Percentiles rank a stretch among this genome's conserved stretches.
Evolutionary conservation across 2,113 vertebrate species (phyloP).

Genomic region (Vicugna pacos): DNA sequence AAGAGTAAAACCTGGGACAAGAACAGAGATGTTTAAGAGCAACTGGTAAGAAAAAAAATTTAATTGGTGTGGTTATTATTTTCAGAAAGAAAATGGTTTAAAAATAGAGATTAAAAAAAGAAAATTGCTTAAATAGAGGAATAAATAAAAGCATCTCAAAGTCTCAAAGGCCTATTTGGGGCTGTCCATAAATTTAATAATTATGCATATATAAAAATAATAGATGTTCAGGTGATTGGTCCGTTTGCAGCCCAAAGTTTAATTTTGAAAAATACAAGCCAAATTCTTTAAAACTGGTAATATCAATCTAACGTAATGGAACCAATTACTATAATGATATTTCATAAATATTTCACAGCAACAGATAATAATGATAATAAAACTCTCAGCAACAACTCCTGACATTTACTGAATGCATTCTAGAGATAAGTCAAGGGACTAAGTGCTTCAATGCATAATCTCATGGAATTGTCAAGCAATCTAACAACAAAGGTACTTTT

Average conservation of each 20-base stretch:
- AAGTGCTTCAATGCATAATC: background rate
- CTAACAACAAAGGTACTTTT: background rate
- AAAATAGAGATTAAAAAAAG: background rate
- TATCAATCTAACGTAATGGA: background rate
- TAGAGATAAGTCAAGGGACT: background rate
- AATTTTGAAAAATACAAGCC: constrained; percentile 29
- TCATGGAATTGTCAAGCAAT: background rate
- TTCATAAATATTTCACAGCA: constrained; percentile 22
- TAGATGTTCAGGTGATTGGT: background rate
- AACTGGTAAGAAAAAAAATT: background rate
- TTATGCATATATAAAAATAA: constrained; percentile 13
- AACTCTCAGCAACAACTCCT: background rate
- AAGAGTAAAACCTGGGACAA: constrained; percentile 17
- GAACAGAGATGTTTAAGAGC: background rate
- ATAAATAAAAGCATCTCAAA: constrained; percentile 30
- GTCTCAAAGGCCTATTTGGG: constrained; percentile 12
- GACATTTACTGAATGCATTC: background rate
- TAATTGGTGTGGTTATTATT: background rate
- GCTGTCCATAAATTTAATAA: background rate
- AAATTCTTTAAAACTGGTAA: constrained; percentile 27
- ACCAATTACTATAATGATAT: background rate
- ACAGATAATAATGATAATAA: background rate
- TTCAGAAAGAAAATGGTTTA: constrained; percentile 36
- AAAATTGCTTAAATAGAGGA: constrained; percentile 33
- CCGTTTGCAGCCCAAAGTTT: background rate